A percentile compares a stretch with the other conserved stretches of the same genome.
phyloP scores from a whole-genome alignment of 2,113 vertebrate genomes.

The Condylura cristata region DNA sequence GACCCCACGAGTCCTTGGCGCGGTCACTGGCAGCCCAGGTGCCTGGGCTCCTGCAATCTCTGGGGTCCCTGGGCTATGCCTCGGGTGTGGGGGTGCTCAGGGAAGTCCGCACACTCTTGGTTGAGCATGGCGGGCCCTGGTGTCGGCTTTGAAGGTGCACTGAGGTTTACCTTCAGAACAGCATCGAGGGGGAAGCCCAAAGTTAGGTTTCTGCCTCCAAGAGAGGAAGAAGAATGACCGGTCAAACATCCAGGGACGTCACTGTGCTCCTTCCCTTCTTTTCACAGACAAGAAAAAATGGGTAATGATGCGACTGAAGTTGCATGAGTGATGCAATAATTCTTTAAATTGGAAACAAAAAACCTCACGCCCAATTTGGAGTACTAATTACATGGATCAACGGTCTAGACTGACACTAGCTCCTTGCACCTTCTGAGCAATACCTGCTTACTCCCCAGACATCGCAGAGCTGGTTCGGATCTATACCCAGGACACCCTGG shows the following conservation, averaged over 20 bases:
- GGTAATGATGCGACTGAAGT: not conserved
- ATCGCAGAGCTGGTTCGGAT: not conserved
- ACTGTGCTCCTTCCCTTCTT: not conserved
- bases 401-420: not conserved
- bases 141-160: not conserved
- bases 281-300: not conserved
- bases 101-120: fast-evolving
- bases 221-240: not conserved
- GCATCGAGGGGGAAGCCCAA: not conserved
- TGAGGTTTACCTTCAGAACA: not conserved
- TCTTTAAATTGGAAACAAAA: not conserved
- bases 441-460: not conserved
- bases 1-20: not conserved
- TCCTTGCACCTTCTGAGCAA: not conserved
- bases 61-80: fast-evolving
- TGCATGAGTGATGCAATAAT: not conserved
- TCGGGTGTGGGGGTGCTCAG: fast-evolving
- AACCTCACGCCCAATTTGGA: not conserved
- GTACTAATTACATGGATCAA: not conserved
- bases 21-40: fast-evolving
- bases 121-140: not conserved
- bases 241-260: not conserved
- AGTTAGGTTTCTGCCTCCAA: not conserved
- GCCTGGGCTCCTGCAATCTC: fast-evolving
- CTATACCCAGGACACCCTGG: not conserved